Base-by-base conservation (phyloP, 2,888 invertebrate genomes). In the Drosophila prolongata region DNA sequence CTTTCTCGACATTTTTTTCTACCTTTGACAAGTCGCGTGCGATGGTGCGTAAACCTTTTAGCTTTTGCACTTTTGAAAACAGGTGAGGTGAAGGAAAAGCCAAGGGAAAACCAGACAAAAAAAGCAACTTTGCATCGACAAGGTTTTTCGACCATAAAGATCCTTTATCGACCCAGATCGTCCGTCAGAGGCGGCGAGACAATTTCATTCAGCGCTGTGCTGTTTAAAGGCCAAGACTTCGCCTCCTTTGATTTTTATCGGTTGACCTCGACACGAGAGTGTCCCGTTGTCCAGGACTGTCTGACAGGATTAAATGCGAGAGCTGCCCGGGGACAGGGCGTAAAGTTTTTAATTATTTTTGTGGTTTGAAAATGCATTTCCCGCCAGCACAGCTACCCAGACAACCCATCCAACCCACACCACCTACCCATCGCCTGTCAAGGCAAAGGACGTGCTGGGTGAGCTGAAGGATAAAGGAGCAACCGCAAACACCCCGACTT, bases 311-410 rank as follows among this genome's bases (percentile, higher is more conserved):
- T 66, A 65, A 66, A 66, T 65, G 65, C 53, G 44, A 54, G 53
- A 13, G 52, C 13, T 14, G 38, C 16, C 35, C 34, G 35, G 46
- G n/a, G 49, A 37, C 65, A 50, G 46, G 56, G 75, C 69, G 78
- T 84, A 81, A 82, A 85, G 80, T 79, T 76, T 85, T 83, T 77
- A 85, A 87, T 85, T 80, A 87, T 85, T 85, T 85, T 83, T 85
- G 86, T 73, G 87, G 87, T 76, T 79, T 76, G 75, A 76, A 85
- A 85, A 79, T 80, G 86, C 80, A 78, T 78, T 82, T 72, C 68
- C 71, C 74, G 9, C 35, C 30, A 9, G 53, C 30, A 54, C 42
- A 54, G 30, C 13, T 6, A 4, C 24, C 49, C 10, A 35, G 35
- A 10, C 30, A 35, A 35, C 10, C 35, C 35, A 35, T 4, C 30